phyloP scores from a whole-genome alignment of 1,140 invertebrate genomes.

The Palaemon carinicauda region DNA sequence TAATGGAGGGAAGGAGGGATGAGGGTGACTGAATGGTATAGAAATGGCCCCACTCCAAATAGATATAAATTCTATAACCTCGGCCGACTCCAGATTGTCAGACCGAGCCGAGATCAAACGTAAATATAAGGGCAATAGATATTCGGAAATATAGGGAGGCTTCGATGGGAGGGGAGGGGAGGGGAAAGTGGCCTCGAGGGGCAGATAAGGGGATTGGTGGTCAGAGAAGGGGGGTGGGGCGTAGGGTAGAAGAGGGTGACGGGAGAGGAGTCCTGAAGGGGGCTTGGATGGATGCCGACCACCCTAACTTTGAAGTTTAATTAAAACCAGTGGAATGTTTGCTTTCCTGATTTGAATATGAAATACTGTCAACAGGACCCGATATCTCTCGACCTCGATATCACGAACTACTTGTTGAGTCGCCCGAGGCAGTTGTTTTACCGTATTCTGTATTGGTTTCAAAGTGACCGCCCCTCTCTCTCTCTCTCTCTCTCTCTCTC shows the following conservation, averaged over 20 bases:
- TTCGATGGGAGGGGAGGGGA: not conserved
- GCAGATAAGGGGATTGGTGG: no score
- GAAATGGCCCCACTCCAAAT: not conserved
- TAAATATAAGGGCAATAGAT: no score
- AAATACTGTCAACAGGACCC: constrained; percentile 6
- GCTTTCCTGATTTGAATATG: constrained; percentile 25
- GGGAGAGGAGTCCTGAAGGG: not conserved
- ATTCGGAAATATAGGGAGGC: not conserved
- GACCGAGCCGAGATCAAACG: no score
- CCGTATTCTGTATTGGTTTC: no score
- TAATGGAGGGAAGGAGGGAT: not conserved
- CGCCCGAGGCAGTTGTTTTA: no score
- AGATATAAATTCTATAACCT: no score
- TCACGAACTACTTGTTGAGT: not conserved
- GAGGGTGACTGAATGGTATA: not conserved
- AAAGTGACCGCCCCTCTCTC: no score
- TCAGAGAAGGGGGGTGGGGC: not conserved
- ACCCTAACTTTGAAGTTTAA: constrained; percentile 25
- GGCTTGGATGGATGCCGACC: not conserved
- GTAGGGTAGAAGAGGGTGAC: not conserved
- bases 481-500: no score
- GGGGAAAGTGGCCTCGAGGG: not conserved
- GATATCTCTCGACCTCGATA: not conserved
- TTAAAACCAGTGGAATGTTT: constrained; percentile 3
- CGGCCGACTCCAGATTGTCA: no score